Evolutionary conservation across 2,888 invertebrate genomes (phyloP).

Genomic region (Drosophila hamatofila): DNA sequence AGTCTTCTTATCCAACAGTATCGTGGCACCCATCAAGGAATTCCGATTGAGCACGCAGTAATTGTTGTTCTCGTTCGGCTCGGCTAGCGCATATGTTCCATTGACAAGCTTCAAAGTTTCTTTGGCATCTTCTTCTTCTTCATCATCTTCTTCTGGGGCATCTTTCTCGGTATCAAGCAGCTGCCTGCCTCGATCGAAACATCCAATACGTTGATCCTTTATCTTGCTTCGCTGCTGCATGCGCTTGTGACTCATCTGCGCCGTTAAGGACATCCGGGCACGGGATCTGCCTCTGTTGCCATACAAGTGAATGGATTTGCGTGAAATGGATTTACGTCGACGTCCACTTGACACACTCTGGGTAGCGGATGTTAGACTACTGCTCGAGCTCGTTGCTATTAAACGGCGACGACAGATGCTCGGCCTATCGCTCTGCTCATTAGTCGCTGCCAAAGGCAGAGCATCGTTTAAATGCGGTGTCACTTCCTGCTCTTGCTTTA

Average conservation of each 20-base stretch:
- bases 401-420: conserved; percentile 1
- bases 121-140: not conserved
- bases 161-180: conserved; percentile 9
- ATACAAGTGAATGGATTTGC: conserved; percentile 56
- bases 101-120: not conserved
- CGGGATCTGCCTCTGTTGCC: conserved; percentile 60
- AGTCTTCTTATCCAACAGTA: not conserved
- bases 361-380: conserved; percentile 1
- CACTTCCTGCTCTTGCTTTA: not conserved
- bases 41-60: conserved; percentile 40
- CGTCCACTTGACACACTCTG: conserved; percentile 16
- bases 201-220: conserved; percentile 41
- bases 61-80: conserved; percentile 47
- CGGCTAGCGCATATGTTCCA: conserved; percentile 13
- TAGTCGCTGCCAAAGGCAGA: conserved; percentile 11
- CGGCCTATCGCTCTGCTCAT: conserved; percentile 11
- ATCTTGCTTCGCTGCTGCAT: conserved; percentile 42
- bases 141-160: not conserved
- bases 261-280: not conserved
- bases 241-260: conserved; percentile 20
- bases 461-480: conserved; percentile 44
- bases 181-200: conserved; percentile 50
- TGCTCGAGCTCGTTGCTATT: conserved; percentile 37
- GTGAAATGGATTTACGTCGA: conserved; percentile 27
- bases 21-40: conserved; percentile 17